These are phyloP conservation scores for Porites lobata DNA, from an alignment of 92 coral and sea anemone genomes.

Conservation along the genomic window DNA sequence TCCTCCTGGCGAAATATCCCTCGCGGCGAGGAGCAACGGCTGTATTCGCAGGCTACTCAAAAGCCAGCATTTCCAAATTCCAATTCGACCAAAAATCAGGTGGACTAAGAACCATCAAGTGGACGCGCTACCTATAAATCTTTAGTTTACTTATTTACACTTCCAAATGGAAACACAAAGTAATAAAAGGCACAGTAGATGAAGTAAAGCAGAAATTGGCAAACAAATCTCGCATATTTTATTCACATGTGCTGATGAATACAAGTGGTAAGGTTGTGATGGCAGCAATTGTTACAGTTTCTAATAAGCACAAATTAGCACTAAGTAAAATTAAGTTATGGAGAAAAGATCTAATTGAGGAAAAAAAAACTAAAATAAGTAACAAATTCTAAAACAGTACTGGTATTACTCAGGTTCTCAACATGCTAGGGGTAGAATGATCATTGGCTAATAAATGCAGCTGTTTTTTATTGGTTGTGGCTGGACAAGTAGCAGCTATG, in stretches of 20 bases:
- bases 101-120: too few relatives aligned
- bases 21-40: too few relatives aligned
- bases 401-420: not conserved
- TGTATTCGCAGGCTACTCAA: too few relatives aligned
- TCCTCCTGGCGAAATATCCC: too few relatives aligned
- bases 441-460: not conserved
- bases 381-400: not conserved
- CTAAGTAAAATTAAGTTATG: not conserved
- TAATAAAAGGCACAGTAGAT: not conserved
- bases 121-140: too few relatives aligned
- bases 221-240: conserved; percentile 39
- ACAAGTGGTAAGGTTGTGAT: conserved; percentile 51
- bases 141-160: too few relatives aligned
- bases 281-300: conserved; percentile 23
- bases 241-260: conserved; percentile 40
- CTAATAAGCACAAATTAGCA: not conserved
- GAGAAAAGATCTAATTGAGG: not conserved
- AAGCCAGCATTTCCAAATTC: too few relatives aligned
- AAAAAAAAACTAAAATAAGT: too few relatives aligned
- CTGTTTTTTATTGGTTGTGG: not conserved
- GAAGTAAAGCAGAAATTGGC: not conserved
- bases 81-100: too few relatives aligned
- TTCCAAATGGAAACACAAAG: not conserved
- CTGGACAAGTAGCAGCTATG: too few relatives aligned
- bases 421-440: not conserved